Evolutionary conservation across 2,888 invertebrate species (phyloP).

Genomic region (Macrosoma leucophasiata): DNA sequence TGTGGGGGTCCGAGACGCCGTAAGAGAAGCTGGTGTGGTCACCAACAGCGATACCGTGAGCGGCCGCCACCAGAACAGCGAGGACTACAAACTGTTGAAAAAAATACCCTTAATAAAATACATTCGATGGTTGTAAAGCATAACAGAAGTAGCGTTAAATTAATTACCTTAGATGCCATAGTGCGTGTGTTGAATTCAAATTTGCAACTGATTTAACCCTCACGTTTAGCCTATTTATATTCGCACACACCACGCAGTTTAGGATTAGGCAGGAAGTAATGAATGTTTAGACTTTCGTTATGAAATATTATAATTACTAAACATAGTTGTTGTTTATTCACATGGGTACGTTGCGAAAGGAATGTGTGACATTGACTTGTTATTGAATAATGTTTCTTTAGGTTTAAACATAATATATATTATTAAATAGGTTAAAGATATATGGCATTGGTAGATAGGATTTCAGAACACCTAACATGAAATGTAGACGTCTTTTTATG

Average conservation of each 20-base stretch:
- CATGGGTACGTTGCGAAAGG: too few relatives aligned
- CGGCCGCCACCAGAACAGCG: conserved; percentile 60
- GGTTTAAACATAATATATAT: too few relatives aligned
- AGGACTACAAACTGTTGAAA: too few relatives aligned
- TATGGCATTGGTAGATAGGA: too few relatives aligned
- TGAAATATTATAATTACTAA: background rate
- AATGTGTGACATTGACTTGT: too few relatives aligned
- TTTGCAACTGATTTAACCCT: conserved; percentile 19
- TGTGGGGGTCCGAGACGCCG: conserved; percentile 63
- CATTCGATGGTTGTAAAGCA: too few relatives aligned
- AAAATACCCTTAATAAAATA: background rate
- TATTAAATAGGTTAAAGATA: too few relatives aligned
- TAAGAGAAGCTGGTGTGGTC: conserved; percentile 66
- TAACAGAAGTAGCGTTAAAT: too few relatives aligned
- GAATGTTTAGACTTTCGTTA: conserved; percentile 6
- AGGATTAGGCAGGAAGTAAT: conserved; percentile 17
- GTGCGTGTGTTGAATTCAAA: conserved; percentile 17
- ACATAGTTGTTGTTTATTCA: too few relatives aligned
- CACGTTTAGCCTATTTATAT: conserved; percentile 23
- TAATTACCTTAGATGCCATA: conserved; percentile 3
- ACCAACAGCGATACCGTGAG: conserved; percentile 52
- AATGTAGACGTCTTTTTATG: too few relatives aligned
- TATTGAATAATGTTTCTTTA: too few relatives aligned
- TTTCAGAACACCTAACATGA: too few relatives aligned
- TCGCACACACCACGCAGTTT: conserved; percentile 9